Base-by-base conservation (phyloP, 2,888 invertebrate genomes). In the Gryllus longicercus region DNA sequence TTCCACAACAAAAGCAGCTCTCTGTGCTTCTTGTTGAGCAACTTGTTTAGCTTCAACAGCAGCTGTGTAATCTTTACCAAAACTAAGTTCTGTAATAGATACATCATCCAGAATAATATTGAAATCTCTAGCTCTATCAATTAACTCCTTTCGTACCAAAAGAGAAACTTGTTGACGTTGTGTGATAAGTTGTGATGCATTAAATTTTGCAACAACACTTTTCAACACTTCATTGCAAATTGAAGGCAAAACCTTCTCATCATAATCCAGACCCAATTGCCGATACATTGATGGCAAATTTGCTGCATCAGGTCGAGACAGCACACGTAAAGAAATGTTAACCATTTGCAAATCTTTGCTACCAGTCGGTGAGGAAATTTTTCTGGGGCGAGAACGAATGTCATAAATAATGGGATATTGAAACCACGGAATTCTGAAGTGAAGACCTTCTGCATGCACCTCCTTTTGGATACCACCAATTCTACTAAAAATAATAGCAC, bases 1-100 rank as follows among this genome's bases (percentile, higher is more conserved):
- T 89, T 99, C 99, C 0, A 99, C 99, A 74, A 97, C 94, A 88
- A 99, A 99, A 80, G 97, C 97, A 38, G 99, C 99, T 84, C 99
- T 90, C 87, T 99, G 99, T 14, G 99, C 99, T 88, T 99, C 99
- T 88, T 99, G 99, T 86, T 99, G 99, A 1, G 99, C 99, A 1
- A 99, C 98, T 88, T 99, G 99, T 87, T 99, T 99, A n/a, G 99
- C 94, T 90, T 99, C 99, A 85, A 99, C 99, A 81, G 99, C 99
- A 63, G 98, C 98, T 2, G 99, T 97, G 86, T 99, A 99, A 88
- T 99, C 99, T 86, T 97, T 96, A 75, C 99, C 98, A 87, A 99
- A 99, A 86, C 98, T 97, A 83, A 99, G 89, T 87, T 99, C 99
- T 50, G 99, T 99, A 83, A 99, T 93, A 3, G 99, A 98, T 11